Percentiles rank a stretch among this genome's conserved stretches.
These are phyloP conservation scores for Catalaphyllia jardinei DNA, from an alignment of 64 coral and sea anemone genomes.

Conservation along the genomic window DNA sequence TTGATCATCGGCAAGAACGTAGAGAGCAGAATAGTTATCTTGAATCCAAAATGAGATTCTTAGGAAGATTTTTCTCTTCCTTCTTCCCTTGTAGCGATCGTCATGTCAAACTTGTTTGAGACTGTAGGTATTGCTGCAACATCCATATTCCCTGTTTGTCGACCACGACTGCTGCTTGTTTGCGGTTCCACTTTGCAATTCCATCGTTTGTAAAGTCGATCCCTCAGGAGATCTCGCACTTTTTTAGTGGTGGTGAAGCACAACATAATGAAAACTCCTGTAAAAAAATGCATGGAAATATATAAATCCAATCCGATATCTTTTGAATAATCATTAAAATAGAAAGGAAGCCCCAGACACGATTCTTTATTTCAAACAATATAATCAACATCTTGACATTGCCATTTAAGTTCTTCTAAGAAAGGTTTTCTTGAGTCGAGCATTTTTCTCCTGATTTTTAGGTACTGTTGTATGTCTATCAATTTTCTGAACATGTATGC, in stretches of 20 bases:
- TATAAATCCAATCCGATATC: background rate
- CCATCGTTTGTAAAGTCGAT: background rate
- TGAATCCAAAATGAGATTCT: too few species aligned
- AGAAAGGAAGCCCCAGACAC: background rate
- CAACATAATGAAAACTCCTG: conserved; percentile 21
- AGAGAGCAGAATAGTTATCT: too few species aligned
- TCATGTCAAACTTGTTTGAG: background rate
- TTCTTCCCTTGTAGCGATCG: background rate
- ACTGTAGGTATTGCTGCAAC: background rate
- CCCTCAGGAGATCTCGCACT: background rate
- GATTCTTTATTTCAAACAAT: too few species aligned
- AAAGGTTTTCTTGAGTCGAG: too few species aligned
- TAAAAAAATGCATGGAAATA: background rate
- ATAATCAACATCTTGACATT: too few species aligned
- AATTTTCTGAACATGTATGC: too few species aligned
- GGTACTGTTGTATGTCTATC: too few species aligned
- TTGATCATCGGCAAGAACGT: too few species aligned
- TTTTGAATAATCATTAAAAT: background rate
- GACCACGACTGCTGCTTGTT: background rate
- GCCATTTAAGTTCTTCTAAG: too few species aligned
- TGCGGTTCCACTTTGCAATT: background rate
- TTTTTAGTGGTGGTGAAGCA: conserved; percentile 40
- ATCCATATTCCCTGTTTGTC: background rate
- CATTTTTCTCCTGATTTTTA: too few species aligned
- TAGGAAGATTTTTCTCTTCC: too few species aligned